Percentiles rank a stretch among this genome's conserved stretches.
phyloP scores from a whole-genome alignment of 53 echinoderm and acorn worm genomes.

The Echinarachnius parma region DNA sequence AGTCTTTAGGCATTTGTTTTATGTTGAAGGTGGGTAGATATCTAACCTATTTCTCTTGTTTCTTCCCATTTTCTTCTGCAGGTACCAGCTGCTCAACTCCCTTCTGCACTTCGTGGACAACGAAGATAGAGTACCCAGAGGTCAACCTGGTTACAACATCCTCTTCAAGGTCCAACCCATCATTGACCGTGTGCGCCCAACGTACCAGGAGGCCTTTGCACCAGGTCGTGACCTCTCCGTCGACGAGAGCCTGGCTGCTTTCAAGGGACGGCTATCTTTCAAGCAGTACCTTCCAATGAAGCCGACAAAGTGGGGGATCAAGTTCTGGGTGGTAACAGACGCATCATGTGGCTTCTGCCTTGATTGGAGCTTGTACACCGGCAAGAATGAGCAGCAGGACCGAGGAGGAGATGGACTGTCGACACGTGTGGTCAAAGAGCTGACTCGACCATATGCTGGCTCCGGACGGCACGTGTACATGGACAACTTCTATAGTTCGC shows the following conservation, averaged over 20 bases:
- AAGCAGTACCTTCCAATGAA: constrained; percentile 34
- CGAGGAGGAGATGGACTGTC: background rate
- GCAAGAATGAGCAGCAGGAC: constrained; percentile 4
- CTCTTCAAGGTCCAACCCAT: constrained; percentile 34
- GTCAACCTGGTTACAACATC: background rate
- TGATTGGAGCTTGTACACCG: constrained; percentile 17
- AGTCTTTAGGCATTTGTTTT: background rate
- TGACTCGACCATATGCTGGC: constrained; percentile 2
- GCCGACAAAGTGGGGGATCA: constrained; percentile 38
- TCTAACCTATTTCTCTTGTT: background rate
- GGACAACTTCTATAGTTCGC: constrained; percentile 24
- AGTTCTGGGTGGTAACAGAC: constrained; percentile 19
- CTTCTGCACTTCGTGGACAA: constrained; percentile 31
- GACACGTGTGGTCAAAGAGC: background rate
- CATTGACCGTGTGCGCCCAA: constrained; percentile 1
- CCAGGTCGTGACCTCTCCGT: constrained; percentile 8
- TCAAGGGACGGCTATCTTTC: constrained; percentile 25
- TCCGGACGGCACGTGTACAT: background rate
- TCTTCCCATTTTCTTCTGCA: background rate
- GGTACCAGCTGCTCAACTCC: constrained; percentile 12
- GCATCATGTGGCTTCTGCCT: constrained; percentile 13
- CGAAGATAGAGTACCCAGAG: constrained; percentile 1
- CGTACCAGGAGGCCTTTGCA: background rate
- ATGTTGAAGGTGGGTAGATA: background rate
- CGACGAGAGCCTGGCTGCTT: constrained; percentile 27